Base-by-base conservation (phyloP, 2,113 vertebrate genomes). In the Istiophorus platypterus region DNA sequence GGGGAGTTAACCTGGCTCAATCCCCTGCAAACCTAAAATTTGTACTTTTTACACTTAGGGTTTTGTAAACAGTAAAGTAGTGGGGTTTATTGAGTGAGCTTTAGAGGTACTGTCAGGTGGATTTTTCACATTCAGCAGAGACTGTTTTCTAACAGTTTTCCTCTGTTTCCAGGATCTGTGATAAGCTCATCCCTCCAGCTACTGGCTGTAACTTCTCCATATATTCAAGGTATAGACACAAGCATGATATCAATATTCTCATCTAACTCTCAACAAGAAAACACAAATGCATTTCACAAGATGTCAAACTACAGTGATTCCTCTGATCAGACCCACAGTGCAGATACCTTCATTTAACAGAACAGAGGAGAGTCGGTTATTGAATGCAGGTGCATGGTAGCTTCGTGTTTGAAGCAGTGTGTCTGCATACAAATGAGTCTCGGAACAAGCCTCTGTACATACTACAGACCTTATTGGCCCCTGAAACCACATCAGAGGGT, bases 361-460 rank as follows among this genome's bases (percentile, higher is more conserved):
- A 51, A 24, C 37, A 5, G 26, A 52, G 13, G 49, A 11, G 22
- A 52, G 22, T 39, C 6, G 2, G 20, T 22, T 80, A 83, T 87
- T 89, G 62, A 82, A 84, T 92, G 78, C 85, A 86, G 77, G 80
- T 76, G 72, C 81, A 77, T 80, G 82, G 80, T 85, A 74, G 61
- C 75, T 67, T 17, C 41, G 80, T 72, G 62, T 86, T 71, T 78
- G 72, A 80, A 76, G 70, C 67, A 80, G 74, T 87, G 86, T 67
- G 31, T 73, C 74, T 88, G 88, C 88, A 93, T 87, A 89, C 75
- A 82, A 87, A 91, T 73, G 29, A 76, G 66, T 51, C 49, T 56
- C 14, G 24, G 68, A 34, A 70, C 56, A 73, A 70, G 66, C 66
- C 67, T 81, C 64, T 52, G 69, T 76, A 81, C 73, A 90, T 65